phyloP scores from a whole-genome alignment of 2,113 vertebrate genomes.

The Ariopsis seemanni region DNA sequence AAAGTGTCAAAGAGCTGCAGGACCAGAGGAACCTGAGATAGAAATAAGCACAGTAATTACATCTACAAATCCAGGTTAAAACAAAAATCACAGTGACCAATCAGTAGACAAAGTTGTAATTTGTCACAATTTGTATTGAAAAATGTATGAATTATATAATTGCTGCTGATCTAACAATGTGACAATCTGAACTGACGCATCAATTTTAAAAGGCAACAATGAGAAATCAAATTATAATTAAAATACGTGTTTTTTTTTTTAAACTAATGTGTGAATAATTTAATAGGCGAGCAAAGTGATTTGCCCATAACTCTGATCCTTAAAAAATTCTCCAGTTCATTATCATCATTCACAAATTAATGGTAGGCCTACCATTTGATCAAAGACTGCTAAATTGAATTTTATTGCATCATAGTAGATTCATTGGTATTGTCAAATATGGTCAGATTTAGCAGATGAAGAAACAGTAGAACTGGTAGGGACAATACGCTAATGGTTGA shows the following conservation, averaged over 20 bases:
- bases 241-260: no score
- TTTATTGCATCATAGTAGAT: neutral
- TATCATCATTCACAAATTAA: neutral
- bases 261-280: no score
- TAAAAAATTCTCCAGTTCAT: neutral
- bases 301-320: neutral
- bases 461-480: neutral
- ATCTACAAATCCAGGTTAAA: neutral
- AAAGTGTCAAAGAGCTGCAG: conserved; percentile 98
- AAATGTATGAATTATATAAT: neutral
- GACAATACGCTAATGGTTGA: neutral
- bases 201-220: neutral
- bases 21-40: conserved; percentile 87
- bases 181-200: neutral
- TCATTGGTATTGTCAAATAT: neutral
- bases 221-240: neutral
- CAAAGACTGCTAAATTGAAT: neutral
- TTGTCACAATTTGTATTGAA: neutral
- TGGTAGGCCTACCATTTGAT: neutral
- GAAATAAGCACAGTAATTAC: neutral
- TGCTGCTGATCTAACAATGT: neutral
- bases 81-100: neutral
- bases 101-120: neutral
- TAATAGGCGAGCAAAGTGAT: neutral
- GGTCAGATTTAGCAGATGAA: neutral